Evolutionary conservation across 2,888 invertebrate genomes (phyloP).

Genomic region (Litoditis marina): DNA sequence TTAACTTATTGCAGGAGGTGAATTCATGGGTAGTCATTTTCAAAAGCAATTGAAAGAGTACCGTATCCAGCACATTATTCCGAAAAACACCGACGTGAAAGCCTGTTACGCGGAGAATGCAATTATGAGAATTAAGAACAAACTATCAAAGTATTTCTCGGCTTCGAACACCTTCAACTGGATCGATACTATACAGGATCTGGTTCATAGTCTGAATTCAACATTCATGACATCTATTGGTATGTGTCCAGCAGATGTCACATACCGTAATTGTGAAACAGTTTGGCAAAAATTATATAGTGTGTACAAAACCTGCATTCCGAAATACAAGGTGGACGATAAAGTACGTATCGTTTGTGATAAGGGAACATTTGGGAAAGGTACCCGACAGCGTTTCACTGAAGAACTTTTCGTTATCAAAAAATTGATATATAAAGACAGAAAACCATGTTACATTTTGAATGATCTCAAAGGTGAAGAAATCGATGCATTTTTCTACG

Average conservation of each 20-base stretch:
- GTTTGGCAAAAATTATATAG: conserved; percentile 8
- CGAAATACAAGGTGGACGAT: not conserved
- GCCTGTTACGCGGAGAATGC: conserved; percentile 19
- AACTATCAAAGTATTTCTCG: conserved; percentile 13
- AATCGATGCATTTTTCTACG: not conserved
- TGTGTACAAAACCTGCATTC: not conserved
- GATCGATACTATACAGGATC: not conserved
- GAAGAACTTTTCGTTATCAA: not conserved
- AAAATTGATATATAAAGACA: not conserved
- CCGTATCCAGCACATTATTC: conserved; percentile 3
- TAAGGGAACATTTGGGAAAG: not conserved
- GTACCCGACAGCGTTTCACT: not conserved
- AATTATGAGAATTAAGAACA: conserved; percentile 14
- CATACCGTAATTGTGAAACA: conserved; percentile 5
- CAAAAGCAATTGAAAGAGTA: not conserved
- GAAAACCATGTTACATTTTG: not conserved
- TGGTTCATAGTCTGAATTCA: conserved; percentile 2
- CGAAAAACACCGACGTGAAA: conserved; percentile 15
- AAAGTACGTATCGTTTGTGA: not conserved
- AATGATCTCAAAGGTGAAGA: not conserved
- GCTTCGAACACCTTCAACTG: not conserved
- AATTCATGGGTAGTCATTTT: conserved; percentile 12
- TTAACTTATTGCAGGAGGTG: conserved; percentile 4
- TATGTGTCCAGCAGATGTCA: conserved; percentile 8
- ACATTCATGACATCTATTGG: conserved; percentile 9